Evolutionary conservation across 2,797 vertebrate genomes (phyloP).

Genomic region (Novumbra hubbsi): DNA sequence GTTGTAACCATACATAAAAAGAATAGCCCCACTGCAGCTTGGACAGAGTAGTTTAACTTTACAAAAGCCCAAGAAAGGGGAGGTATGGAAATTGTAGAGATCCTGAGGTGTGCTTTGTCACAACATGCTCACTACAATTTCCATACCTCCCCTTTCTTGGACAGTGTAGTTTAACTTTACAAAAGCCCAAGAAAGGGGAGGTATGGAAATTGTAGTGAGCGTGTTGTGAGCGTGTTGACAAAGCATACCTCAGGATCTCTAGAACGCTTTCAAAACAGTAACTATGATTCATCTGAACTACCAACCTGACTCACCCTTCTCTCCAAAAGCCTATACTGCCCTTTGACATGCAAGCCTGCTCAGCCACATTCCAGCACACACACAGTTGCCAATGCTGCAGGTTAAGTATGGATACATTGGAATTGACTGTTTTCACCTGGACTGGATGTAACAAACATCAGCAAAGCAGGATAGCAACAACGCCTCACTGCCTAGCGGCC

Average conservation of each 20-base stretch:
- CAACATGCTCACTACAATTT: not conserved
- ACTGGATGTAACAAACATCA: not conserved
- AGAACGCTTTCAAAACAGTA: no score
- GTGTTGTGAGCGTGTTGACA: not conserved
- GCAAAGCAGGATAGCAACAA: not conserved
- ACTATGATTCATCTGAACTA: no score
- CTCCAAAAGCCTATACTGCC: no score
- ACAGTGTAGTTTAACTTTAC: no score
- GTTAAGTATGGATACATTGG: not conserved
- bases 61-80: not conserved
- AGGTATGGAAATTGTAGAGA: not conserved
- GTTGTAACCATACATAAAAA: no score
- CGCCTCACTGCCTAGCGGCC: not conserved
- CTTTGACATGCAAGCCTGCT: not conserved
- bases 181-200: not conserved
- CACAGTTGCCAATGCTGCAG: not conserved
- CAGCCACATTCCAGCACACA: conserved; percentile 6
- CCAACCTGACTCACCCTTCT: no score
- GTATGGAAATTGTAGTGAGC: not conserved
- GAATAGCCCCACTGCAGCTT: no score
- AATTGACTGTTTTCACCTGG: not conserved
- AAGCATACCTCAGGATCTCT: not conserved
- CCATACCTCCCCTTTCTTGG: not conserved
- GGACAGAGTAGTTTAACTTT: not conserved
- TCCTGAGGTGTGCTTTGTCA: not conserved